A percentile compares a stretch with the other conserved stretches of the same genome.
Conservation (phyloP, 2,888 invertebrate species). For the Clivina fossor region DNA sequence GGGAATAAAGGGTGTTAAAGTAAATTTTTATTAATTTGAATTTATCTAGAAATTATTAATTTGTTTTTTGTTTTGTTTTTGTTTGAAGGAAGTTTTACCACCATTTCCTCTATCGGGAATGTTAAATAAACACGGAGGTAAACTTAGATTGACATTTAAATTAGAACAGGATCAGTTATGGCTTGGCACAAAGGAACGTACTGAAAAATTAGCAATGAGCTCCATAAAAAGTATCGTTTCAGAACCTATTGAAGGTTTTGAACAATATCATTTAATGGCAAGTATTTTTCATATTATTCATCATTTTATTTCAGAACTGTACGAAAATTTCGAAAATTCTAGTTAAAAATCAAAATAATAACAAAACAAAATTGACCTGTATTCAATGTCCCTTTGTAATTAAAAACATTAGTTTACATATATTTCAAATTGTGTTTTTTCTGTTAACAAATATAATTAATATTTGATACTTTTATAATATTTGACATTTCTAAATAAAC, state of each 20-base stretch:
- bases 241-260: slow-evolving; percentile 85
- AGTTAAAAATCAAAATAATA: too few relatives aligned
- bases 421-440: too few relatives aligned
- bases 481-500: too few relatives aligned
- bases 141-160: slow-evolving; percentile 89
- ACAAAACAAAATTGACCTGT: too few relatives aligned
- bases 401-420: too few relatives aligned
- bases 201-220: slow-evolving; percentile 88
- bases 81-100: slow-evolving; percentile 74
- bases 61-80: slow-evolving; percentile 15
- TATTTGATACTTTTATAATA: too few relatives aligned
- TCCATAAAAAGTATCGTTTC: slow-evolving; percentile 80
- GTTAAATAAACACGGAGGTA: slow-evolving; percentile 87
- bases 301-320: neutral
- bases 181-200: slow-evolving; percentile 91
- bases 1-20: slow-evolving; percentile 78
- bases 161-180: slow-evolving; percentile 86
- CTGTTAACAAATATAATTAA: too few relatives aligned
- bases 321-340: neutral
- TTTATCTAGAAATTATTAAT: slow-evolving; percentile 34
- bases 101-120: slow-evolving; percentile 82
- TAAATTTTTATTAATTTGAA: slow-evolving; percentile 46
- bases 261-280: slow-evolving; percentile 90
- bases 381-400: too few relatives aligned
- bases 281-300: slow-evolving; percentile 44